Base-by-base conservation (phyloP, 1,140 invertebrate genomes). In the Andricus grossulariae region DNA sequence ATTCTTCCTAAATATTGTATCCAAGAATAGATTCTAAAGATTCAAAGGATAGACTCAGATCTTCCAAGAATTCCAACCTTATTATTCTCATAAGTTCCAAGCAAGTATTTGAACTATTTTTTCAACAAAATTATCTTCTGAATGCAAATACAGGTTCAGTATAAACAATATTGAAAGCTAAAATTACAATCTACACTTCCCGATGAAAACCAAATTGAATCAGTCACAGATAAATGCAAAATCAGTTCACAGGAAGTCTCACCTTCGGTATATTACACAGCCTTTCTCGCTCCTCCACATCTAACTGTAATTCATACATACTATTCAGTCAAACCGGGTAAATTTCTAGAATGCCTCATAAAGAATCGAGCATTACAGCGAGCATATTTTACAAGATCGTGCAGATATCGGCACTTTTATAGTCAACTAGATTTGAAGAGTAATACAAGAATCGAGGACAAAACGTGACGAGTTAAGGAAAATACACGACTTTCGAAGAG, bases 261-360 rank as follows among this genome's bases (percentile, higher is more conserved):
- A 90, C 89, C 89, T 90, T 90, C 85, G 88, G 88, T 90, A 90
- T 90, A 88, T 90, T 90, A 90, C 88, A 90, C 88, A 90, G 88
- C 89, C 89, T 90, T 87, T 90, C 89, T 89, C 89, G 89, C 87
- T 90, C 89, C 87, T 90, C 89, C 88, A 89, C 87, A 88, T 90
- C 88, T 89, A 90, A 90, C 89, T 90, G 88, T 82, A 90, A 90
- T 89, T 90, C 84, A 90, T 87, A 90, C 85, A 84, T 85, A 87
- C 88, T 85, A 82, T 89, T 89, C 88, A 88, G 84, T 88, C 86
- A 88, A 88, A 87, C 83, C 75, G 71, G 57, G 77, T 55, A 71
- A 72, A 52, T 52, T 77, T 73, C 72, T 76, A 72, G 57, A 74
- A 79, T 60, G 25, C 25, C n/a, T 66, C 25, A 39, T 39, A 32